Conservation (phyloP, 2,797 vertebrate genomes). For the Microchirus variegatus region DNA sequence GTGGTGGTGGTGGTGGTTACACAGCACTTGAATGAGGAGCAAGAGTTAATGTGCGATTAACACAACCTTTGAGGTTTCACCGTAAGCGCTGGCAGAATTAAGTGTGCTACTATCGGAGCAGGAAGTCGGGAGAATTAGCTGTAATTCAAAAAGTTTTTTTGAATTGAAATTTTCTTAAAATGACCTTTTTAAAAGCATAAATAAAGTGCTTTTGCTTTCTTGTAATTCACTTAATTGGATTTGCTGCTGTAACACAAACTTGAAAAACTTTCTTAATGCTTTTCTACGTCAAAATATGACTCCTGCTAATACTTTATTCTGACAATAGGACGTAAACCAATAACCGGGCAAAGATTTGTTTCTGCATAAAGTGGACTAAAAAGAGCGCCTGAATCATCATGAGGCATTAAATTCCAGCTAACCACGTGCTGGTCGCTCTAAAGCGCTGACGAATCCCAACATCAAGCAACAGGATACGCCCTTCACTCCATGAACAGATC, state of each 20-base stretch:
- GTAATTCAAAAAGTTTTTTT: too few species aligned
- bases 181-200: neutral
- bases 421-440: slow-evolving; percentile 2
- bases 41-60: slow-evolving; percentile 32
- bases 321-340: too few species aligned
- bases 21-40: slow-evolving; percentile 20
- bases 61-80: slow-evolving; percentile 13
- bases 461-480: slow-evolving; percentile 24
- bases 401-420: too few species aligned
- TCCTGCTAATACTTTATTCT: too few species aligned
- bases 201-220: slow-evolving; percentile 5
- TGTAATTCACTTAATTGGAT: slow-evolving; percentile 11
- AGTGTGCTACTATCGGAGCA: neutral
- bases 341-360: too few species aligned
- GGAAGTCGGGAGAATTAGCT: too few species aligned
- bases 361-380: too few species aligned
- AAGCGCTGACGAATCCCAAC: slow-evolving; percentile 38
- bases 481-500: slow-evolving; percentile 47
- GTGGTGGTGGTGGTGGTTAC: slow-evolving; percentile 9
- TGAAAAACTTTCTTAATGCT: neutral
- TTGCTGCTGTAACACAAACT: neutral
- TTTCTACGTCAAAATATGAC: too few species aligned
- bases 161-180: too few species aligned
- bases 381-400: too few species aligned
- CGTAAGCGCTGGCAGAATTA: neutral